Percentiles rank a stretch among this genome's conserved stretches.
Evolutionary conservation across 2,888 invertebrate genomes (phyloP).

Genomic region (Caenorhabditis sulstoni): DNA sequence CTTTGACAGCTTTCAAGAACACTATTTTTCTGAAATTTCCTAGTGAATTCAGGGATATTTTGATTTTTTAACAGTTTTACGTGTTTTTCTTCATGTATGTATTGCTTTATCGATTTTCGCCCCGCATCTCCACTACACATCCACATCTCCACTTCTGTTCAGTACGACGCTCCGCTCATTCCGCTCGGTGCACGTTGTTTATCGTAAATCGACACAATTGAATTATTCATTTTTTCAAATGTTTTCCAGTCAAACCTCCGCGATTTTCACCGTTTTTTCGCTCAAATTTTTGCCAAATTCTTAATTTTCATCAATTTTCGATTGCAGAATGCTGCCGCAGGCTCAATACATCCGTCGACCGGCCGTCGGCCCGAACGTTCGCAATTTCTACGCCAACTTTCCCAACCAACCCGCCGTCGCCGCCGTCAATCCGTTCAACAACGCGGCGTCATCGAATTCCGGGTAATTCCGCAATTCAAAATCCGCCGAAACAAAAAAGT

Average conservation of each 20-base stretch:
- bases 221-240: constrained; percentile 2
- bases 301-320: neutral
- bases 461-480: neutral
- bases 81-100: too few species aligned
- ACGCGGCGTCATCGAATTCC: neutral
- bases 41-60: too few species aligned
- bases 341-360: constrained; percentile 5
- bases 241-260: neutral
- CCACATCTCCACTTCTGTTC: too few species aligned
- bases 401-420: neutral
- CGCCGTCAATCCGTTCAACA: neutral
- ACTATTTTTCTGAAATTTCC: too few species aligned
- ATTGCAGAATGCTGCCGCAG: constrained; percentile 5
- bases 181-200: constrained; percentile 11
- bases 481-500: neutral
- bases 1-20: too few species aligned
- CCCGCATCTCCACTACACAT: too few species aligned
- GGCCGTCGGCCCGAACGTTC: too few species aligned
- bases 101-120: too few species aligned
- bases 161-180: constrained; percentile 17
- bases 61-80: too few species aligned
- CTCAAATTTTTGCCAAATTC: too few species aligned
- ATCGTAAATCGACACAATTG: constrained; percentile 11
- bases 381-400: neutral
- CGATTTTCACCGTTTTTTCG: too few species aligned